These are phyloP conservation scores for Diprion similis DNA, from an alignment of 1,140 invertebrate genomes.

Conservation along the genomic window DNA sequence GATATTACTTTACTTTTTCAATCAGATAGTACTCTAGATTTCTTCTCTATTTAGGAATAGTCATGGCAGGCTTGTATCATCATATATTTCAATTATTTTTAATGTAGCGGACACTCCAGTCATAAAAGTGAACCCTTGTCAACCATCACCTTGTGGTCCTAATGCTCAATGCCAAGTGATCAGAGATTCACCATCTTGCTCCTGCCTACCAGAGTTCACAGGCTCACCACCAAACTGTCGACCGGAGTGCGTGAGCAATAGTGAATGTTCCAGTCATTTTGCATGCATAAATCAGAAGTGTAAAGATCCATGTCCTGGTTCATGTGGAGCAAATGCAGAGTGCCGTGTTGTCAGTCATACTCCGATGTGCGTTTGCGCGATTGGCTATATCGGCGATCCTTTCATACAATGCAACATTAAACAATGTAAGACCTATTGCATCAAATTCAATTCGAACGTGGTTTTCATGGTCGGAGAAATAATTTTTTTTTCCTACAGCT, in stretches of 20 bases:
- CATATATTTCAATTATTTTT: not conserved
- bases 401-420: constrained; percentile 68
- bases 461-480: constrained; percentile 1
- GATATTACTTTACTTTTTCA: too few species aligned
- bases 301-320: constrained; percentile 76
- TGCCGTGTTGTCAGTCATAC: constrained; percentile 79
- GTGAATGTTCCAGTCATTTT: constrained; percentile 73
- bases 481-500: constrained; percentile 17
- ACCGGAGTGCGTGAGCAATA: constrained; percentile 78
- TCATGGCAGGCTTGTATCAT: too few species aligned
- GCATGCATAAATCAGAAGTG: constrained; percentile 79
- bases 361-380: constrained; percentile 75
- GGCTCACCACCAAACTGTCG: constrained; percentile 75
- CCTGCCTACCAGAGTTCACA: constrained; percentile 71
- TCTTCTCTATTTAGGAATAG: too few species aligned
- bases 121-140: constrained; percentile 63
- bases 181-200: constrained; percentile 74
- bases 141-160: constrained; percentile 74
- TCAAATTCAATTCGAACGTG: not conserved
- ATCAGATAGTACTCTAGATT: too few species aligned
- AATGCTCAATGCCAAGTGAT: constrained; percentile 73
- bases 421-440: constrained; percentile 43
- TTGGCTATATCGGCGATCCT: constrained; percentile 78
- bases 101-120: not conserved
- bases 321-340: constrained; percentile 77